Percentiles rank a stretch among this genome's conserved stretches.
Evolutionary conservation across 2,888 invertebrate genomes (phyloP).

Genomic region (Omphaloscelis lunosa): DNA sequence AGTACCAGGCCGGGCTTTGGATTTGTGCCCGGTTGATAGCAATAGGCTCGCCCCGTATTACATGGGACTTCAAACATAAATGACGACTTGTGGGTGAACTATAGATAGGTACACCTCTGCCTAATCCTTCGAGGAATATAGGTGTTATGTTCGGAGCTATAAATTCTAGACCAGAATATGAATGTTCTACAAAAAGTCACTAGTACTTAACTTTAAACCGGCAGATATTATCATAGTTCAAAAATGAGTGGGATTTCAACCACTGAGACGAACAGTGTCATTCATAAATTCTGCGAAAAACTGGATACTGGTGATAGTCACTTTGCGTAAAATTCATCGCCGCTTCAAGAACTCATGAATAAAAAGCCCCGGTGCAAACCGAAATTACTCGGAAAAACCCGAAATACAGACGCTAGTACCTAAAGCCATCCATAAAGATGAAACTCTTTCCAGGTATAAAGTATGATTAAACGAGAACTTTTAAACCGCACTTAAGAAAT

Average conservation of each 20-base stretch:
- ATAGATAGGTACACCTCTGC: no score
- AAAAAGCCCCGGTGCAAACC: conserved; percentile 10
- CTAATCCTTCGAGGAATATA: no score
- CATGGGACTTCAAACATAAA: no score
- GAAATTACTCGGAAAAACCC: conserved; percentile 17
- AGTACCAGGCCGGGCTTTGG: no score
- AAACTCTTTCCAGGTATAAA: conserved; percentile 13
- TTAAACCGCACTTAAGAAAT: conserved; percentile 5
- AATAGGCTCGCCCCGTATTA: no score
- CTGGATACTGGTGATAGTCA: neutral
- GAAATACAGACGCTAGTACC: conserved; percentile 16
- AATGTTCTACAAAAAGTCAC: neutral
- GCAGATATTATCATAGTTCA: neutral
- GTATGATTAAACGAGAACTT: conserved; percentile 40
- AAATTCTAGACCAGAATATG: neutral
- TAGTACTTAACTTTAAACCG: no score
- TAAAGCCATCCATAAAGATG: conserved; percentile 4
- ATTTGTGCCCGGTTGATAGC: no score
- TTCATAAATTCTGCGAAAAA: conserved; percentile 22
- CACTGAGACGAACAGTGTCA: conserved; percentile 8
- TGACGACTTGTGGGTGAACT: no score
- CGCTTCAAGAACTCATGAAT: conserved; percentile 44
- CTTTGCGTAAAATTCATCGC: conserved; percentile 26
- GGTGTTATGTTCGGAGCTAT: neutral
- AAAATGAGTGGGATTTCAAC: no score